Evolutionary conservation across 2,797 vertebrate species (phyloP), one percentile per base, ranked within the genome.

Genomic region (Toxotes lorentzi): DNA sequence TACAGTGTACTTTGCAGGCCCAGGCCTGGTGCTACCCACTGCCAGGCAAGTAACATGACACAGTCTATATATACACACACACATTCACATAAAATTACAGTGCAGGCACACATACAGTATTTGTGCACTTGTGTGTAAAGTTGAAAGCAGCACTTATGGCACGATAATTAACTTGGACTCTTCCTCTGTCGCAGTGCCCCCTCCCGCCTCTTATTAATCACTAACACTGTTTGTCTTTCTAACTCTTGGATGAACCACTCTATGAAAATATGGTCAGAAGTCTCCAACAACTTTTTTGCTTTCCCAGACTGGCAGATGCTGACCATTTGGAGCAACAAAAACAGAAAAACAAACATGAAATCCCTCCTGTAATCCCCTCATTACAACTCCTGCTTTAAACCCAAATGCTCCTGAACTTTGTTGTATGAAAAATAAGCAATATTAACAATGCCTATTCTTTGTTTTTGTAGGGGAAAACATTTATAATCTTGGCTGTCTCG

Each of bases 201-300:
- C 80, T 81, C 86, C 87, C 61, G 43, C 83, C 79, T 81, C 79
- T 78, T 79, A 81, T 88, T 83, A 85, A 86, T 91, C 86, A 90
- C 73, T 82, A 83, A 86, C 88, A 84, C 83, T 74, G 83, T 90
- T 89, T 87, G 86, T 91, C 87, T 89, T 88, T 89, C 82, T 78
- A 78, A 83, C 86, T 90, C 78, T 91, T 88, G 84, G 86, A 90
- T 90, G 88, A 90, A 88, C 82, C 79, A 47, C 72, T 64, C 72
- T 74, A 76, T 83, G 79, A 86, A 91, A 92, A 91, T 88, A 89
- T 89, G 89, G 76, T 91, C 87, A 83, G 77, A 91, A 88, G 87
- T 90, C 91, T 88, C 79, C 72, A 83, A 88, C 87, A 90, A 91
- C 87, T 90, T 93, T 85, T 85, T 86, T 78, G 64, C 78, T 76